Evolutionary conservation across 2,888 invertebrate species (phyloP).

Genomic region (Creontiades dilutus): DNA sequence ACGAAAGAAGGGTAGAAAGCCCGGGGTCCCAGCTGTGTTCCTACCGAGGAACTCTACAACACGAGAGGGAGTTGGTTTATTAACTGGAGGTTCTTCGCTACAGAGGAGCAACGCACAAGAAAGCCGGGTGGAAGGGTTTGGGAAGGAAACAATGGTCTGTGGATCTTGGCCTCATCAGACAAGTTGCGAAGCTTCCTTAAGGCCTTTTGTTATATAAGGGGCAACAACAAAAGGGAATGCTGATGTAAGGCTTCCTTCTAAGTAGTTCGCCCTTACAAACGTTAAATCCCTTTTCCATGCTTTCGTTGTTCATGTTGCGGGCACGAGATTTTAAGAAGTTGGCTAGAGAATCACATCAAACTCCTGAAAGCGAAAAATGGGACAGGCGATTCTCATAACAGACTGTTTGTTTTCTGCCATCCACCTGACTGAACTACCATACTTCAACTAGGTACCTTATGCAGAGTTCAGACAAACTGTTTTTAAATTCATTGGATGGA

Average conservation of each 20-base stretch:
- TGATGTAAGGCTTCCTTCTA: slow-evolving; percentile 49
- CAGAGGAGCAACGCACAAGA: slow-evolving; percentile 11
- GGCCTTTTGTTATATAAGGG: slow-evolving; percentile 56
- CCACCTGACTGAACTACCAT: no score
- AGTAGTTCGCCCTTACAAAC: slow-evolving; percentile 37
- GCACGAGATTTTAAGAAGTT: neutral
- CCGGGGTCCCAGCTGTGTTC: slow-evolving; percentile 47
- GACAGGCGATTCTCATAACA: no score
- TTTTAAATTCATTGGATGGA: no score
- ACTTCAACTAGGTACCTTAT: no score
- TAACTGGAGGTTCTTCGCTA: slow-evolving; percentile 44
- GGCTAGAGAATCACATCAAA: no score
- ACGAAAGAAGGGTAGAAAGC: slow-evolving; percentile 44
- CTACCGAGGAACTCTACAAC: slow-evolving; percentile 40
- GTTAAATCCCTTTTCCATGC: slow-evolving; percentile 32
- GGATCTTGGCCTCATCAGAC: slow-evolving; percentile 53
- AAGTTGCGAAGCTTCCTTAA: slow-evolving; percentile 57
- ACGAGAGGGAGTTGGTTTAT: slow-evolving; percentile 61
- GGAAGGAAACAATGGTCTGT: slow-evolving; percentile 50
- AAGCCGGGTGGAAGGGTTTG: slow-evolving; percentile 24
- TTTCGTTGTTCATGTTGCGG: neutral
- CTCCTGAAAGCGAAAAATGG: no score
- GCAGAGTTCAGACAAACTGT: no score
- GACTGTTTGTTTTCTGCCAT: no score
- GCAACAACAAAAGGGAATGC: slow-evolving; percentile 10